Conservation (phyloP, 2,797 vertebrate genomes). For the Sebastes hubbsi region DNA sequence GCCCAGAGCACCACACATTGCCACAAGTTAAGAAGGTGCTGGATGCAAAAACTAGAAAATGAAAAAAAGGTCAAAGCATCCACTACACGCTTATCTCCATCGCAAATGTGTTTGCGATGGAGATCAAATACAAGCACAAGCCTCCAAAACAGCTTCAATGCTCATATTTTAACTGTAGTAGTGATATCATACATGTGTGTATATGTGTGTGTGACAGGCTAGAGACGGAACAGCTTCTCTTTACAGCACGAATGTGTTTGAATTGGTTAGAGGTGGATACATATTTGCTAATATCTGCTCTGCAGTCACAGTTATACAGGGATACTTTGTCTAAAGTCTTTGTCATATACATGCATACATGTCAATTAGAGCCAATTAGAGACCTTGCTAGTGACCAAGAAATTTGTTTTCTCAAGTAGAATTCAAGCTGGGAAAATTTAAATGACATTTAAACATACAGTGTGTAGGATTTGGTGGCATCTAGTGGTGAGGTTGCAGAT, state of each 20-base stretch:
- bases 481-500: too few species aligned
- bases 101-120: not conserved
- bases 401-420: not conserved
- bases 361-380: not conserved
- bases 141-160: not conserved
- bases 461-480: too few species aligned
- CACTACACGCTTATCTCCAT: not conserved
- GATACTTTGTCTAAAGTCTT: not conserved
- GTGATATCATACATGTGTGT: not conserved
- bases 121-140: not conserved
- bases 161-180: not conserved
- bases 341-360: not conserved
- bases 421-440: not conserved
- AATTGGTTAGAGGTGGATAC: too few species aligned
- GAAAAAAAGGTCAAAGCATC: not conserved
- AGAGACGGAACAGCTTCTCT: not conserved
- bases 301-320: not conserved
- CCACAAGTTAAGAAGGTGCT: not conserved
- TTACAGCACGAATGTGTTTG: not conserved
- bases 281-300: not conserved
- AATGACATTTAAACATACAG: too few species aligned
- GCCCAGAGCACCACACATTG: not conserved
- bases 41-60: not conserved
- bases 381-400: too few species aligned
- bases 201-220: not conserved